These are phyloP conservation scores for Dorcus hopei DNA, from an alignment of 2,888 invertebrate species.

Conservation along the genomic window DNA sequence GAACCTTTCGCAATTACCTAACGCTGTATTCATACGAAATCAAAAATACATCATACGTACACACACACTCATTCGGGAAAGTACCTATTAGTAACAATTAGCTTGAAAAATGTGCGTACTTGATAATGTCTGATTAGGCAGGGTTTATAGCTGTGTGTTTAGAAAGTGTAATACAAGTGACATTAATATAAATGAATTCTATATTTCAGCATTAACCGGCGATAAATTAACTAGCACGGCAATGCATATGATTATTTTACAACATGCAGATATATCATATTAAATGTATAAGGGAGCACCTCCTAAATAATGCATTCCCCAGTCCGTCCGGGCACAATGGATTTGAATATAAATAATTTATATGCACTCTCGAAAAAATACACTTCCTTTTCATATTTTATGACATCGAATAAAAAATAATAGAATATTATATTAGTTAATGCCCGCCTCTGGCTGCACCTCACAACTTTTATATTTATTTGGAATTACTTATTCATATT, in stretches of 20 bases:
- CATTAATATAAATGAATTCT: slow-evolving; percentile 22
- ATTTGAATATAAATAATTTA: slow-evolving; percentile 49
- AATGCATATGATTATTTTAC: slow-evolving; percentile 38
- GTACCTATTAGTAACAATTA: not conserved
- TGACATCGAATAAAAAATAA: slow-evolving; percentile 48
- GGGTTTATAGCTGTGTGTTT: not conserved
- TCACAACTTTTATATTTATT: slow-evolving; percentile 47
- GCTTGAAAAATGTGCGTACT: not conserved
- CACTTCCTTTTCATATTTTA: slow-evolving; percentile 45
- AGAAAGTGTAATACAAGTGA: not conserved
- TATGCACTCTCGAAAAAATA: slow-evolving; percentile 48
- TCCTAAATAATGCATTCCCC: slow-evolving; percentile 41
- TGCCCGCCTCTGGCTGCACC: slow-evolving; percentile 39
- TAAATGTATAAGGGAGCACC: slow-evolving; percentile 37
- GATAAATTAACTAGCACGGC: slow-evolving; percentile 39
- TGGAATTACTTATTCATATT: slow-evolving; percentile 51
- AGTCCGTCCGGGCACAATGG: slow-evolving; percentile 43
- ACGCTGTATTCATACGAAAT: no score
- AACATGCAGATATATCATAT: slow-evolving; percentile 40
- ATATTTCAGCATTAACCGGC: slow-evolving; percentile 38
- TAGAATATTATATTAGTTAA: slow-evolving; percentile 53
- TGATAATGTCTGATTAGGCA: not conserved
- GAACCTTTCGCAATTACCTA: no score
- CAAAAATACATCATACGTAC: no score
- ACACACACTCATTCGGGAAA: no score